These are phyloP conservation scores for Cyclophora albipunctata DNA, from an alignment of 2,888 invertebrate species.

Conservation along the genomic window DNA sequence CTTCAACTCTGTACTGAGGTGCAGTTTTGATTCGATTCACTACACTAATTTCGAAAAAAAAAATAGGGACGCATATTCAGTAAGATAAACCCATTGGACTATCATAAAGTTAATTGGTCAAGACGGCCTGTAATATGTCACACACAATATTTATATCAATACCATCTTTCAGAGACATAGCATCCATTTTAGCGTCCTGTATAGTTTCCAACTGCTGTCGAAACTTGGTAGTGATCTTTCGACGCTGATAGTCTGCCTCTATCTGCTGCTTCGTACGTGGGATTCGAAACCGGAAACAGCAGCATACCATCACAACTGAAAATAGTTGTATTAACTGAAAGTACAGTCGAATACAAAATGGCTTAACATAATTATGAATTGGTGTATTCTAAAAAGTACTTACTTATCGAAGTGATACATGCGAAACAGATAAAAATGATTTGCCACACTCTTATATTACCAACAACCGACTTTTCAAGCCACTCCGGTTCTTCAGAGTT, in stretches of 20 bases:
- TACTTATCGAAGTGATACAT: conserved; percentile 78
- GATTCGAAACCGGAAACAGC: conserved; percentile 92
- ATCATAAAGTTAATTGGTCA: too few species aligned
- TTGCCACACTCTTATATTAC: conserved; percentile 88
- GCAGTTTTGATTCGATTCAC: too few species aligned
- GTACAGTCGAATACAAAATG: not conserved
- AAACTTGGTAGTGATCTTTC: conserved; percentile 88
- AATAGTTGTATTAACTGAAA: conserved; percentile 8
- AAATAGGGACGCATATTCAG: too few species aligned
- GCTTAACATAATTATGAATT: not conserved
- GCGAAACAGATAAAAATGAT: conserved; percentile 82
- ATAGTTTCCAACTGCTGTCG: conserved; percentile 86
- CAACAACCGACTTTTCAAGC: conserved; percentile 81
- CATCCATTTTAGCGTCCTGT: conserved; percentile 90
- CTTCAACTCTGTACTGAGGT: too few species aligned
- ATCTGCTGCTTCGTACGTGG: conserved; percentile 97
- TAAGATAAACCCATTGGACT: too few species aligned
- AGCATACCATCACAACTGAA: conserved; percentile 89
- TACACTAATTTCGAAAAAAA: too few species aligned
- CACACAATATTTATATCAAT: conserved; percentile 6
- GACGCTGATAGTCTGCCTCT: conserved; percentile 91
- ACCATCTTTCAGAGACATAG: conserved; percentile 85
- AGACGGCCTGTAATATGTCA: too few species aligned
- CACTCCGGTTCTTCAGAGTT: conserved; percentile 77
- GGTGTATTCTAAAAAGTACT: conserved; percentile 23